Conservation (phyloP, 2,888 invertebrate genomes). For the Microctonus aethiopoides region DNA sequence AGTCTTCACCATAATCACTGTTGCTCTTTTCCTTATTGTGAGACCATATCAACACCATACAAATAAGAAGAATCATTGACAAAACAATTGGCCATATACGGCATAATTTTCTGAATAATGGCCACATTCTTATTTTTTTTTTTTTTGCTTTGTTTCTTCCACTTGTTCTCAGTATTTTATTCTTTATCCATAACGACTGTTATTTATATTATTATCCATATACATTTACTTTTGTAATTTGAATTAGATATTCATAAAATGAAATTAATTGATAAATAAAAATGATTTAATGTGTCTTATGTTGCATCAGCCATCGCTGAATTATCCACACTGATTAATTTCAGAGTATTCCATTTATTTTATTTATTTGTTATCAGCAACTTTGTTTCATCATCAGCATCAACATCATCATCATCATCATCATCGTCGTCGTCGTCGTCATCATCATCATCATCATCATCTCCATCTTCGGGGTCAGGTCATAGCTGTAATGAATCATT, state of each 20-base stretch:
- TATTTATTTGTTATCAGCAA: constrained; percentile 8
- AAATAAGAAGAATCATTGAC: constrained; percentile 44
- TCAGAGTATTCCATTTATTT: constrained; percentile 19
- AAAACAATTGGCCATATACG: constrained; percentile 53
- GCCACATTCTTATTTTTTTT: constrained; percentile 54
- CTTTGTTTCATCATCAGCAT: constrained; percentile 25
- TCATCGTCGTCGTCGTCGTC: too few relatives aligned
- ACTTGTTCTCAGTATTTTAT: not conserved
- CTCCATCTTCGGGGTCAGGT: too few relatives aligned
- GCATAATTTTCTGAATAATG: constrained; percentile 55
- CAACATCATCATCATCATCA: too few relatives aligned
- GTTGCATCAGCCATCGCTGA: not conserved
- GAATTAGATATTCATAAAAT: constrained; percentile 6
- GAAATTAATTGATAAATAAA: constrained; percentile 5
- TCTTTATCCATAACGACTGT: not conserved
- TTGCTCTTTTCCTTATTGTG: constrained; percentile 43
- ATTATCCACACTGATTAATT: constrained; percentile 18
- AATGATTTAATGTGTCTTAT: constrained; percentile 11
- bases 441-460: too few relatives aligned
- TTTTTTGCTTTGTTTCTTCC: not conserved
- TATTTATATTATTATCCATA: too few relatives aligned
- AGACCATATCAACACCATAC: constrained; percentile 56
- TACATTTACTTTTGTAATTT: not conserved
- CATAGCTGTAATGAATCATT: constrained; percentile 15
- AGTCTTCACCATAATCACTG: constrained; percentile 47